Evolutionary conservation across 2,888 invertebrate genomes (phyloP).

Genomic region (Zeuzera pyrina): DNA sequence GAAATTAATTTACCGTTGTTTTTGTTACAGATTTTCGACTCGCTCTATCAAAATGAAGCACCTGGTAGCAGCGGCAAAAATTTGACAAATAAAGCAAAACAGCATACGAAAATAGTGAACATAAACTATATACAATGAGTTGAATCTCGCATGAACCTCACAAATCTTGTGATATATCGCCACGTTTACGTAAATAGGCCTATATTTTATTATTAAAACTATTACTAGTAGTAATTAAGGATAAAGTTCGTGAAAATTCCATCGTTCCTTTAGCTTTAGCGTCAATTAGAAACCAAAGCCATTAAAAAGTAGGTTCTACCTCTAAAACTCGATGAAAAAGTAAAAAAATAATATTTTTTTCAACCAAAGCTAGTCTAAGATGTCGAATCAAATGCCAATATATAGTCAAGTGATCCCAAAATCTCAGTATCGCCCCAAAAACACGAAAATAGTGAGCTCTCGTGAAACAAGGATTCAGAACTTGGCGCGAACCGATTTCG

Average conservation of each 20-base stretch:
- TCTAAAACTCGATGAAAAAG: conserved; percentile 19
- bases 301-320: conserved; percentile 18
- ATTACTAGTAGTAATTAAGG: not conserved
- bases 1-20: too few species aligned
- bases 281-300: conserved; percentile 61
- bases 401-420: conserved; percentile 67
- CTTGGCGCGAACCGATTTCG: conserved; percentile 67
- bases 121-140: too few species aligned
- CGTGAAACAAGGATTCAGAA: conserved; percentile 30
- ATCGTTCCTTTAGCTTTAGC: conserved; percentile 56
- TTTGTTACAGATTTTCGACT: too few species aligned
- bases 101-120: too few species aligned
- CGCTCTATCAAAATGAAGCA: too few species aligned
- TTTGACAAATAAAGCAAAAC: too few species aligned
- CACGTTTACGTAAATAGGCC: conserved; percentile 9
- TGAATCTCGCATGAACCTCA: conserved; percentile 7
- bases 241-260: conserved; percentile 14
- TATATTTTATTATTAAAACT: conserved; percentile 3
- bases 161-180: conserved; percentile 7
- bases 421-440: conserved; percentile 45
- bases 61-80: too few species aligned
- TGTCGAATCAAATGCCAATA: conserved; percentile 67
- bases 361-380: conserved; percentile 62
- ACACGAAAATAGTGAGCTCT: conserved; percentile 26
- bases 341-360: conserved; percentile 22